Base-by-base conservation (phyloP, 2,113 vertebrate genomes). In the Myrmecobius fasciatus region DNA sequence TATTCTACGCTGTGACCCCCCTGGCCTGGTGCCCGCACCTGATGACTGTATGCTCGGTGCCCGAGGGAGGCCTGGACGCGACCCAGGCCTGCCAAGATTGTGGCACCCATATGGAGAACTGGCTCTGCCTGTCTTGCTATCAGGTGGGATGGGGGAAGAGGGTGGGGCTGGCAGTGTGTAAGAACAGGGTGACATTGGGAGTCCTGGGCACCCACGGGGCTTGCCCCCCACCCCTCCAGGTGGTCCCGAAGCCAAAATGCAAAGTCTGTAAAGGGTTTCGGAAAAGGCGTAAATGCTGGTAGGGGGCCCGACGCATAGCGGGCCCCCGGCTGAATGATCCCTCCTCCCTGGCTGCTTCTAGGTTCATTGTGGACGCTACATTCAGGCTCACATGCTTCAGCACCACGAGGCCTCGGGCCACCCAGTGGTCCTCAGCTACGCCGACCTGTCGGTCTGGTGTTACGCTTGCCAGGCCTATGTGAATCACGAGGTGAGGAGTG, bases 1-100 rank as follows among this genome's bases (percentile, higher is more conserved):
- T 94, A 7, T 97, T 99, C 97, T 99, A 98, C 89, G 98, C 99
- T 9, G 99, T 99, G 28, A 98, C 99, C 26, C 99, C 99, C 2
- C 98, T 99, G 89, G 51, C 98, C 36, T 99, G 99, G 99, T 99
- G 99, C 97, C 99, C 99, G 36, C 99, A 99, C 96, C 97, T 99
- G 97, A 98, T 97, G 25, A 97, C 96, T 0, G 98, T 99, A 22
- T 95, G 93, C 91, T 98, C 99, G 2, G 91, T 98, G 75, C 99
- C 99, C 20, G 52, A 97, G 0, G 96, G 93, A n/a, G 99, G 99
- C n/a, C 53, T 99, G 0, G 96, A 99, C 0, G 95, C 99, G 89
- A 97, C 97, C 53, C 96, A 96, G 94, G 97, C 98, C 0, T 99
- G 99, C 96, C 94, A 98, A 88, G 98, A 98, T 94, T 99, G 99